phyloP scores from a whole-genome alignment of 1,140 invertebrate genomes.

The Eriocheir sinensis region DNA sequence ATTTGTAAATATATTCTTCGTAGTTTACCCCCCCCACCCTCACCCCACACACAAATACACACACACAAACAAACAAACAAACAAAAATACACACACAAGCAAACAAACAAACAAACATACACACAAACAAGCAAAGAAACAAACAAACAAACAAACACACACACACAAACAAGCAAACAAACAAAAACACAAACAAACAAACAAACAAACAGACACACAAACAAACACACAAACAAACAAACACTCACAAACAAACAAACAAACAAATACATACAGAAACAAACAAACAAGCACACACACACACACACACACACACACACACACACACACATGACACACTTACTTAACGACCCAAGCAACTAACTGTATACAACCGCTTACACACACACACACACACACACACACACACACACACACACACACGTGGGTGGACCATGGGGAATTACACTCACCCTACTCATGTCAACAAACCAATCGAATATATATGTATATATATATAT shows the following conservation, averaged over 20 bases:
- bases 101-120: not conserved
- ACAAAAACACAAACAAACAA: too few species aligned
- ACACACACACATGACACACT: not conserved
- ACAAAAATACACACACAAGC: not conserved
- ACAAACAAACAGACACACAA: too few species aligned
- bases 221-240: too few species aligned
- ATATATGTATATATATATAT: too few species aligned
- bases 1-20: too few species aligned
- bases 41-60: too few species aligned
- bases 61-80: too few species aligned
- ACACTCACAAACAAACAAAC: not conserved
- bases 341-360: not conserved
- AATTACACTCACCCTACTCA: too few species aligned
- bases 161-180: not conserved
- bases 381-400: conserved; percentile 18
- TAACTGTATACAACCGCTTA: not conserved
- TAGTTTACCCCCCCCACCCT: too few species aligned
- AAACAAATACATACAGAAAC: conserved; percentile 6
- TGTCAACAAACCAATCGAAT: too few species aligned
- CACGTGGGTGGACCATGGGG: too few species aligned
- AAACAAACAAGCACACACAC: conserved; percentile 23
- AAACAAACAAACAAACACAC: not conserved
- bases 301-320: conserved; percentile 25
- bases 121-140: not conserved
- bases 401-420: not conserved